Percentiles rank a stretch among this genome's conserved stretches.
Conservation (phyloP, 2,888 invertebrate genomes). For the Boloria euphrosyne region DNA sequence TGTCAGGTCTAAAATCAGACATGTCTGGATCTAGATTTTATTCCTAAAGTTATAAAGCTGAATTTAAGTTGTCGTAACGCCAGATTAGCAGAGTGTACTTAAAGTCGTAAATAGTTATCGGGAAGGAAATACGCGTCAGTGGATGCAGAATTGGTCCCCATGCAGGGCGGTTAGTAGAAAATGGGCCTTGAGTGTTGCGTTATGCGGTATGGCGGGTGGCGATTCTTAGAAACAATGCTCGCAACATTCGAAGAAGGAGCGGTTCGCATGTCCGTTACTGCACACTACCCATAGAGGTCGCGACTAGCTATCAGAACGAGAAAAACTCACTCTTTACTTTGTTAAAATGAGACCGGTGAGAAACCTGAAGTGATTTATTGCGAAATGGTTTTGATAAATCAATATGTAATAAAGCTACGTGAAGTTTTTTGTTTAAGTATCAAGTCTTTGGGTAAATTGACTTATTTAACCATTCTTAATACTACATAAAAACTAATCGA, state of each 20-base stretch:
- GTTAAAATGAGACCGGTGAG: slow-evolving; percentile 67
- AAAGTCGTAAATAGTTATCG: slow-evolving; percentile 62
- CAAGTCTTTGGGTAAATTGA: no score
- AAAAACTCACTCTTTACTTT: slow-evolving; percentile 72
- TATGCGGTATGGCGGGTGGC: slow-evolving; percentile 68
- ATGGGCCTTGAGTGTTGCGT: slow-evolving; percentile 58
- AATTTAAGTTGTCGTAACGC: slow-evolving; percentile 52
- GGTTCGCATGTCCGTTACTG: slow-evolving; percentile 71
- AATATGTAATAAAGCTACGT: slow-evolving; percentile 24
- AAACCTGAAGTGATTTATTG: slow-evolving; percentile 65
- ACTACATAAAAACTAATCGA: no score
- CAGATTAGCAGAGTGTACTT: slow-evolving; percentile 42
- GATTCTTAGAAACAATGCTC: slow-evolving; percentile 76
- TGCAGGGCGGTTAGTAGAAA: slow-evolving; percentile 56
- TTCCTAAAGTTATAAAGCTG: slow-evolving; percentile 59
- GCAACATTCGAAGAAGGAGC: slow-evolving; percentile 74
- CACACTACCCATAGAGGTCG: slow-evolving; percentile 55
- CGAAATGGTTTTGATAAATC: slow-evolving; percentile 69
- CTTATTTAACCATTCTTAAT: no score
- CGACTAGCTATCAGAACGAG: slow-evolving; percentile 65
- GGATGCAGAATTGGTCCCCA: slow-evolving; percentile 64
- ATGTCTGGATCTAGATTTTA: slow-evolving; percentile 59
- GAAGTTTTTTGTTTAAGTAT: background rate
- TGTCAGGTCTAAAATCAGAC: slow-evolving; percentile 52
- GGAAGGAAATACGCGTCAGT: slow-evolving; percentile 63